phyloP scores from a whole-genome alignment of 2,888 invertebrate species.

The Isoperla grammatica region DNA sequence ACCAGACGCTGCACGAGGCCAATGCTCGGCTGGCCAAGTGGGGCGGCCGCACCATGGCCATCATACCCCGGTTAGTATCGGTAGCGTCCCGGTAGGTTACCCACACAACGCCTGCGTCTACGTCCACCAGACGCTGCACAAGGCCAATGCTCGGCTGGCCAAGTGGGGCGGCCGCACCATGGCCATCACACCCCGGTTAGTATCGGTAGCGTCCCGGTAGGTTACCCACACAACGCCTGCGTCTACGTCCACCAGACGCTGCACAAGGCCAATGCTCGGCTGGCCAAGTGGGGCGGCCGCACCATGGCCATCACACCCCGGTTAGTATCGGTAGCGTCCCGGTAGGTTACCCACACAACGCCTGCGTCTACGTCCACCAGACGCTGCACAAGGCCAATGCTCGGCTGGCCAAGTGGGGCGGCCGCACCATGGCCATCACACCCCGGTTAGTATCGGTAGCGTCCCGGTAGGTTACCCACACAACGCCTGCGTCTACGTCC shows the following conservation, averaged over 20 bases:
- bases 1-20: constrained; percentile 93
- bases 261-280: constrained; percentile 86
- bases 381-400: constrained; percentile 93
- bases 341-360: too few relatives aligned
- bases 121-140: constrained; percentile 95
- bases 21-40: constrained; percentile 86
- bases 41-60: constrained; percentile 93
- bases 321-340: too few relatives aligned
- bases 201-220: too few relatives aligned
- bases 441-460: too few relatives aligned
- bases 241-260: constrained; percentile 99
- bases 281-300: constrained; percentile 86
- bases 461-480: too few relatives aligned
- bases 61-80: constrained; percentile 76
- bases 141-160: constrained; percentile 83
- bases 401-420: constrained; percentile 83
- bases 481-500: constrained; percentile 99
- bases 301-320: constrained; percentile 98
- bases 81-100: too few relatives aligned
- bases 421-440: constrained; percentile 97
- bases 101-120: constrained; percentile 99
- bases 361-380: constrained; percentile 98
- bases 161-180: constrained; percentile 95
- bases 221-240: too few relatives aligned
- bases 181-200: constrained; percentile 94